phyloP scores from a whole-genome alignment of 2,888 invertebrate species.

The Ceraclea dissimilis region DNA sequence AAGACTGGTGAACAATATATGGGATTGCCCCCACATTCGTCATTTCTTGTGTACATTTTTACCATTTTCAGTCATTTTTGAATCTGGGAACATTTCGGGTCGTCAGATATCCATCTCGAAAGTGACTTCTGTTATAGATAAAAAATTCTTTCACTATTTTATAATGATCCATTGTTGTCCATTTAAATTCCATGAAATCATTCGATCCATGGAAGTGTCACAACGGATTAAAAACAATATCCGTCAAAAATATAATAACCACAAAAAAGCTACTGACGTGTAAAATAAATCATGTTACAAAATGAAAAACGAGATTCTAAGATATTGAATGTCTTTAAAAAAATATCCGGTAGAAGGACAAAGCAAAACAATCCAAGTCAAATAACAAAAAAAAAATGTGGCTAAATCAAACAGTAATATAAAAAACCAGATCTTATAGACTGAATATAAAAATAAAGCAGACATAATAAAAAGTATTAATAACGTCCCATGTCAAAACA shows the following conservation, averaged over 20 bases:
- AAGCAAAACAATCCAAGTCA: background rate
- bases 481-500: constrained; percentile 24
- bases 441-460: background rate
- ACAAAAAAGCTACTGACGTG: background rate
- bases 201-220: background rate
- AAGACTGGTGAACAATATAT: too few species aligned
- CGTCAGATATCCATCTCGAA: too few species aligned
- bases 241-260: background rate
- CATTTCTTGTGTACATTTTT: too few species aligned
- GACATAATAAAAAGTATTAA: constrained; percentile 14
- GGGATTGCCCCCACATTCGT: too few species aligned
- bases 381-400: background rate
- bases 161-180: background rate
- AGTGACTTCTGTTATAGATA: too few species aligned
- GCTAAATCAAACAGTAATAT: background rate
- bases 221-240: constrained; percentile 1
- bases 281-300: background rate
- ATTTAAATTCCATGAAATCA: background rate
- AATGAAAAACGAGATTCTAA: background rate
- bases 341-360: too few species aligned
- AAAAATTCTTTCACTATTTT: background rate
- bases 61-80: too few species aligned
- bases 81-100: too few species aligned
- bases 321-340: background rate
- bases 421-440: background rate